Conservation (phyloP, 2,113 vertebrate genomes). For the Sitta europaea region DNA sequence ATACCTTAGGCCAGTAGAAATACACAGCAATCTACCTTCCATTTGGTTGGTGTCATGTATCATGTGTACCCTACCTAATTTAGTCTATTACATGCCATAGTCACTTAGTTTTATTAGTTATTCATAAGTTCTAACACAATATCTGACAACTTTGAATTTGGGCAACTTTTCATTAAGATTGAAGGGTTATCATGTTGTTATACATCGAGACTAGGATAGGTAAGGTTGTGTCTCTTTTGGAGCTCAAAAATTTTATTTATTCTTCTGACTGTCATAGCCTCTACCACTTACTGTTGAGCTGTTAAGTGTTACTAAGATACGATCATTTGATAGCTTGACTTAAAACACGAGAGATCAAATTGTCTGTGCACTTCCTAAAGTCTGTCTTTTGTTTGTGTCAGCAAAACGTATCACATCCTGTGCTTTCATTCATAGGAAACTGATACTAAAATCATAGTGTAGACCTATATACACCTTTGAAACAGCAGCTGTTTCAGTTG, state of each 20-base stretch:
- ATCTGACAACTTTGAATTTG: background rate
- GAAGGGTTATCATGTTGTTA: background rate
- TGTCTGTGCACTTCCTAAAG: background rate
- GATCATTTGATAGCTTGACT: background rate
- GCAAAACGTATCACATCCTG: background rate
- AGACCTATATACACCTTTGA: background rate
- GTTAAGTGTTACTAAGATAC: background rate
- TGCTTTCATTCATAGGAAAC: background rate
- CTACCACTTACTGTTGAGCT: background rate
- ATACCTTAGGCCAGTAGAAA: background rate
- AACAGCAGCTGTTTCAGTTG: background rate
- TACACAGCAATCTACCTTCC: background rate
- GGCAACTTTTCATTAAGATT: background rate
- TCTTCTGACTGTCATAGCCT: background rate
- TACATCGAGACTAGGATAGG: rapidly evolving
- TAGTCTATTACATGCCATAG: background rate
- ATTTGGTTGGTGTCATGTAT: background rate
- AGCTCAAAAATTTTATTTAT: background rate
- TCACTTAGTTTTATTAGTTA: background rate
- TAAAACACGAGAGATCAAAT: background rate
- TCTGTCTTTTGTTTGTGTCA: background rate
- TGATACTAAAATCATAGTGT: background rate
- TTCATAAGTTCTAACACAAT: background rate
- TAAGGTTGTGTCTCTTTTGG: background rate
- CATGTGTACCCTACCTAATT: background rate